Conservation (phyloP, 2,888 invertebrate genomes). For the Campaea margaritaria region DNA sequence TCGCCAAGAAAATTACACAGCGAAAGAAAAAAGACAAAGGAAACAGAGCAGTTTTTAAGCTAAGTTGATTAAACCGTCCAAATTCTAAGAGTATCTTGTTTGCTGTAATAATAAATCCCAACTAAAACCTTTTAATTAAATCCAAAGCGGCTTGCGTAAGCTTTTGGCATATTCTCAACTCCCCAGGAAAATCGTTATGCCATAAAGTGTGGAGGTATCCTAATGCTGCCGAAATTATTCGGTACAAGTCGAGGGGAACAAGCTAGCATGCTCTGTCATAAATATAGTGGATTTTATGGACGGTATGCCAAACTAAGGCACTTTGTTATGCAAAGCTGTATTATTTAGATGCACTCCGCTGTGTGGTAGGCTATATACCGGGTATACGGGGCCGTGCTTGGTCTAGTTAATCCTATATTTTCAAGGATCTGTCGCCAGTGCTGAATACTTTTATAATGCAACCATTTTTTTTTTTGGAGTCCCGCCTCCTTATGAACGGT, state of each 20-base stretch:
- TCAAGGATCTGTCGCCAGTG: conserved; percentile 7
- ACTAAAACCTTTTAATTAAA: conserved; percentile 31
- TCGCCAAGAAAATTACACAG: conserved; percentile 6
- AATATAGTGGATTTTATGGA: conserved; percentile 32
- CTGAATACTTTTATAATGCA: conserved; percentile 25
- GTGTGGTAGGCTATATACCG: conserved; percentile 10
- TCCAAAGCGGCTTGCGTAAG: conserved; percentile 22
- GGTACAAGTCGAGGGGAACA: conserved; percentile 7
- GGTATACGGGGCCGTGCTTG: conserved; percentile 6
- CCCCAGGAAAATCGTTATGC: conserved; percentile 20
- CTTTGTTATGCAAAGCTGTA: conserved; percentile 33
- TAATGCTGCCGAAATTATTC: conserved; percentile 20
- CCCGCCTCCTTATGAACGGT: too few relatives aligned
- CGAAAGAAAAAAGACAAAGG: conserved; percentile 1
- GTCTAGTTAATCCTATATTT: conserved; percentile 29
- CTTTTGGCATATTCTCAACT: conserved; percentile 27
- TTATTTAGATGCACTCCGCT: conserved; percentile 32
- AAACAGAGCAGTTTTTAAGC: conserved; percentile 7
- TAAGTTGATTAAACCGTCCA: conserved; percentile 19
- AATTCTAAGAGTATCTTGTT: conserved; percentile 15
- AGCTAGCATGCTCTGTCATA: conserved; percentile 13
- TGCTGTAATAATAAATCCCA: conserved; percentile 25
- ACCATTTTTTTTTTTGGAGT: conserved; percentile 4
- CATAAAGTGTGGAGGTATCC: conserved; percentile 25
- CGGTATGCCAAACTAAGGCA: conserved; percentile 29